Percentiles rank a stretch among this genome's conserved stretches.
These are phyloP conservation scores for Chauna torquata DNA, from an alignment of 2,113 vertebrate genomes.

Conservation along the genomic window DNA sequence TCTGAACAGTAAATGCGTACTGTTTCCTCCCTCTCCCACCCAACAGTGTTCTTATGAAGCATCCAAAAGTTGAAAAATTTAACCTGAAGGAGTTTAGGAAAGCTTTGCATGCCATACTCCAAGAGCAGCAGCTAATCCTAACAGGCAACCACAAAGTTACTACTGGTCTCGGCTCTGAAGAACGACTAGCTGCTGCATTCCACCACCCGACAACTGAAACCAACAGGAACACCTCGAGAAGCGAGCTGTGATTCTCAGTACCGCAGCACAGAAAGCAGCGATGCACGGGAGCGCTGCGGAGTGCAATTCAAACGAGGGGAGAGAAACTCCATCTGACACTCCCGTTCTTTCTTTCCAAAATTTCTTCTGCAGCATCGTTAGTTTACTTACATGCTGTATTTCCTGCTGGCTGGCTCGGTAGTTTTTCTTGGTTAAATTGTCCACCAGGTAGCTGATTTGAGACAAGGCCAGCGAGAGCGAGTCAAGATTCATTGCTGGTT, in stretches of 20 bases:
- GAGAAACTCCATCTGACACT: neutral
- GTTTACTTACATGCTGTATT: conserved; percentile 97
- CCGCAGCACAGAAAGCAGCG: neutral
- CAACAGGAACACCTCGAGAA: neutral
- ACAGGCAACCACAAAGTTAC: neutral
- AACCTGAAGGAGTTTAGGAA: neutral
- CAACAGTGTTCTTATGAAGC: accelerated
- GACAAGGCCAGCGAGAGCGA: conserved; percentile 99
- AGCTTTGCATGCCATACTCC: neutral
- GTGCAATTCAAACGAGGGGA: neutral
- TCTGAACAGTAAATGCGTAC: accelerated
- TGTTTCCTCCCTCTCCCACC: neutral
- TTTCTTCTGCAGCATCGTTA: neutral
- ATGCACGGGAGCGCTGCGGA: neutral
- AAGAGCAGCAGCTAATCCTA: neutral
- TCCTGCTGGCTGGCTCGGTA: conserved; percentile 99
- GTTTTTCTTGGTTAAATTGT: conserved; percentile 99
- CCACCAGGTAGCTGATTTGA: conserved; percentile 99
- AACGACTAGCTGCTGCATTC: neutral
- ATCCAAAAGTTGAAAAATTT: neutral
- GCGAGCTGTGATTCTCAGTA: accelerated
- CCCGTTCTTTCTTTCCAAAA: neutral
- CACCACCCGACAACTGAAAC: neutral
- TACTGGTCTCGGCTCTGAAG: neutral
- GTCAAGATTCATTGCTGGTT: conserved; percentile 99